A percentile compares a stretch with the other conserved stretches of the same genome.
phyloP scores from a whole-genome alignment of 2,888 invertebrate genomes.

The Polymixis lichenea region DNA sequence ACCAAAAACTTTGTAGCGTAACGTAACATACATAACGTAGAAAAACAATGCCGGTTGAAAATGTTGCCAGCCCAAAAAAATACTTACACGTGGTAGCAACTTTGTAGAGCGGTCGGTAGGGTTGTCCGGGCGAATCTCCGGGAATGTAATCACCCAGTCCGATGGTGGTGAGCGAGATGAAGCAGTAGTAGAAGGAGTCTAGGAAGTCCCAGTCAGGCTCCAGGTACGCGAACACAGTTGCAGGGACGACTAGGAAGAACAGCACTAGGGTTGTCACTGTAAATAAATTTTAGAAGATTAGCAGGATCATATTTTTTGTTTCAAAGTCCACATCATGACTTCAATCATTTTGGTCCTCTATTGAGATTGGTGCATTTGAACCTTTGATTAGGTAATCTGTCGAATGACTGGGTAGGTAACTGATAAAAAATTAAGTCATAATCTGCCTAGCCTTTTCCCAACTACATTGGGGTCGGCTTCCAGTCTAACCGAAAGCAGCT shows the following conservation, averaged over 20 bases:
- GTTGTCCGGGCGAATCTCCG: slow-evolving; percentile 94
- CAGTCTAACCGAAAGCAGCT: too few relatives aligned
- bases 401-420: background rate
- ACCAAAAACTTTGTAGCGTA: too few relatives aligned
- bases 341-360: background rate
- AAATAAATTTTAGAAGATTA: slow-evolving; percentile 63
- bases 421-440: too few relatives aligned
- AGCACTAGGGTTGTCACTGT: slow-evolving; percentile 89
- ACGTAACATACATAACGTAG: too few relatives aligned
- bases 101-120: slow-evolving; percentile 95
- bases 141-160: slow-evolving; percentile 97
- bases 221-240: slow-evolving; percentile 93
- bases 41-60: background rate
- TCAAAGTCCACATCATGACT: background rate
- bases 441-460: too few relatives aligned
- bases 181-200: slow-evolving; percentile 97
- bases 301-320: background rate
- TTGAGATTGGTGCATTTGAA: background rate
- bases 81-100: slow-evolving; percentile 94
- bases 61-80: slow-evolving; percentile 19
- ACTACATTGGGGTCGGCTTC: too few relatives aligned
- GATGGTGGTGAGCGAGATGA: slow-evolving; percentile 97
- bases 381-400: background rate
- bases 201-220: slow-evolving; percentile 96
- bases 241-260: slow-evolving; percentile 94